Evolutionary conservation across 2,888 invertebrate genomes (phyloP), one percentile per base, ranked within the genome.

Genomic region (Ecdyonurus torrentis): DNA sequence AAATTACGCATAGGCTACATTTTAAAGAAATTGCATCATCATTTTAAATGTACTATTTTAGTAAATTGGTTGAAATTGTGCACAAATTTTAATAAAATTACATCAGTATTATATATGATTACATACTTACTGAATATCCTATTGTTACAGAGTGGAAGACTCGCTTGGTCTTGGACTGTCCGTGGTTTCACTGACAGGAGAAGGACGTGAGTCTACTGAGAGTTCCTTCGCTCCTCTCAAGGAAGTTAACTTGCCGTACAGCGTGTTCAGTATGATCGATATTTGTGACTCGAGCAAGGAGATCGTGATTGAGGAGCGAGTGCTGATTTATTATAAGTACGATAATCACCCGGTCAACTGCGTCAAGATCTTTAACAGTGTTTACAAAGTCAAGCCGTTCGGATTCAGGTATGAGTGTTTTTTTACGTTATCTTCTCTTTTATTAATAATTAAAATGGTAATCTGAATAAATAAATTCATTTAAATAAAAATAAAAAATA

Each of bases 261-360:
- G 92, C 71, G 76, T 95, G 52, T 97, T 95, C 75, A 95, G 98
- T 25, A 77, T 99, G 70, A 85, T 99, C 19, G 95, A 98, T 69
- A 94, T 98, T 68, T 99, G 99, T 74, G 94, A 96, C 72, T 89
- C 95, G 1, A 86, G 88, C 63, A 99, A 99, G 77, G 89, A 91
- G 72, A 84, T 99, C 19, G 81, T 82, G 1, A 83, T 99, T 1
- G 90, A 93, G 73, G 94, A 97, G 72, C 80, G 97, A 59, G 83
- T 97, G 2, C 75, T 98, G 0, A 73, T 99, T 22, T 99, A 96
- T 73, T 97, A 95, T 75, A 98, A 97, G 74, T 99, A 99, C 71
- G 94, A 95, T 71, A 95, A 95, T 69, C 86, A 88, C 73, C 92
- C 96, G 0, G 91, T 96, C 0, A 98, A 97, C 72, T 99, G 98